These are phyloP conservation scores for Pangasius djambal DNA, from an alignment of 2,797 vertebrate genomes.

Conservation along the genomic window DNA sequence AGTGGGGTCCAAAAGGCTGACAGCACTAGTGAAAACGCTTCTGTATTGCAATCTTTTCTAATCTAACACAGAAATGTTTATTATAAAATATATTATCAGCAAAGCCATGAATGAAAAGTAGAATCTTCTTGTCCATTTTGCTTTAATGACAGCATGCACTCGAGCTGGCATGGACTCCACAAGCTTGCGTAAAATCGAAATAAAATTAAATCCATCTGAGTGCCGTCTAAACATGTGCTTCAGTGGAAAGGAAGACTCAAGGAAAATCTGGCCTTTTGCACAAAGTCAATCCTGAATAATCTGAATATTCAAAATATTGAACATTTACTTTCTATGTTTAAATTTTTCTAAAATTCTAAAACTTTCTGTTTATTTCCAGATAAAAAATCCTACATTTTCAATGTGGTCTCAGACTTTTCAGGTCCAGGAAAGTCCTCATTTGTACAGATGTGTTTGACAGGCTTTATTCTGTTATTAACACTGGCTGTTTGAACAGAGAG, in stretches of 20 bases:
- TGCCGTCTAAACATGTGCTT: background rate
- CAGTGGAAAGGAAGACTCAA: background rate
- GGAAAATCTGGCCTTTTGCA: background rate
- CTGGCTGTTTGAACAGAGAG: constrained; percentile 63
- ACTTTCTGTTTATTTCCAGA: background rate
- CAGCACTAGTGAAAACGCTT: background rate
- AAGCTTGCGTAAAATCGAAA: background rate
- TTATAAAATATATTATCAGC: background rate
- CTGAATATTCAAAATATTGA: background rate
- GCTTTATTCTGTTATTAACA: constrained; percentile 61
- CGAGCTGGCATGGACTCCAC: no score
- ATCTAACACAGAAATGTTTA: background rate
- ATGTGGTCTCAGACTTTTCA: background rate
- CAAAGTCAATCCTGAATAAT: background rate
- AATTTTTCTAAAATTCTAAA: background rate
- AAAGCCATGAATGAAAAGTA: constrained; percentile 33
- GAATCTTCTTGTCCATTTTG: background rate
- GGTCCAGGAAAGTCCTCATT: constrained; percentile 44
- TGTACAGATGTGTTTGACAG: constrained; percentile 70
- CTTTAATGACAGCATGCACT: background rate
- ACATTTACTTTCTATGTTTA: background rate
- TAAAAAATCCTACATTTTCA: background rate
- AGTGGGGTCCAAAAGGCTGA: background rate
- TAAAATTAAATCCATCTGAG: background rate
- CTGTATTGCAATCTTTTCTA: background rate